Evolutionary conservation across 2,113 vertebrate genomes (phyloP), one percentile per base, ranked within the genome.

Genomic region (Pterophyllum scalare): DNA sequence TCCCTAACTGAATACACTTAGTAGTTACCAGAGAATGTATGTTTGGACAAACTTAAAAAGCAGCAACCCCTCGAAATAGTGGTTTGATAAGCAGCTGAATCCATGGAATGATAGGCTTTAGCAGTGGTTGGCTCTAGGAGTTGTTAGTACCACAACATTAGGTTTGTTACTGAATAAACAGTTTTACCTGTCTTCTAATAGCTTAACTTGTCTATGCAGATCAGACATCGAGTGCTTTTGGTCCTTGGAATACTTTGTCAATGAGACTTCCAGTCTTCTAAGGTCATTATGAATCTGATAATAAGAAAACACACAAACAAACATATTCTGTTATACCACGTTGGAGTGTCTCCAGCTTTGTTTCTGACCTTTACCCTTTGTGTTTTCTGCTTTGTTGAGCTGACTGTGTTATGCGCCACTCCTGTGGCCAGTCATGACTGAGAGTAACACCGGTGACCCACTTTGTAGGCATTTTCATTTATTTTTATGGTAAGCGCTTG

Each of bases 121-220:
- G 58, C 24, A 31, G 46, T 11, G 26, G 22, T 12, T 22, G 31
- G 24, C n/a, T 40, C 7, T 54, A 59, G 35, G 33, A 59, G 28
- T 59, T 22, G 38, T 58, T 40, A 58, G 7, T 5, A 40, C n/a
- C 12, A 13, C 33, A 64, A 64, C 12, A 65, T 43, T 38, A 40
- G 35, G 14, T 22, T 65, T 14, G 12, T 24, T 43, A 24, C 17
- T 20, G 13, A 20, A 54, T 33, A 54, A 72, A 33, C 67, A 72
- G 67, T 54, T 46, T 72, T 94, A 97, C 96, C 94, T 97, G 90
- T 94, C 93, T 88, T 97, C 95, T 91, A 97, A 92, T 88, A 95
- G 86, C 61, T 96, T 93, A 79, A 97, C 79, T 91, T 96, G 90
- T 1, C 92, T 93, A 2, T 83, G 95, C 77, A 96, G 92, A 64